Evolutionary conservation across 2,888 invertebrate genomes (phyloP).

Genomic region (Gibbula magus): DNA sequence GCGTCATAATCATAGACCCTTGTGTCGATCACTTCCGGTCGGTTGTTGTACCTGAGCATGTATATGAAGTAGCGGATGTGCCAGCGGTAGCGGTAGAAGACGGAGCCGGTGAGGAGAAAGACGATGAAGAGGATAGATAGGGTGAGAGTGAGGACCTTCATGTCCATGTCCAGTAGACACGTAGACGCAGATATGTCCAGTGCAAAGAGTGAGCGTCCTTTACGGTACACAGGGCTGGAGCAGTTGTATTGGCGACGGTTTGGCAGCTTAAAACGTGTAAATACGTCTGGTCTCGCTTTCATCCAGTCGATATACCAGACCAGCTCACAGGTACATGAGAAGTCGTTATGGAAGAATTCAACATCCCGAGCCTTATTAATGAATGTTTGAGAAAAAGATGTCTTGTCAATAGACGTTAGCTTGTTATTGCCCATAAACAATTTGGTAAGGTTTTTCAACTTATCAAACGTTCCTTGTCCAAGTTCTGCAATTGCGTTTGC

Average conservation of each 20-base stretch:
- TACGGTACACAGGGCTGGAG: not conserved
- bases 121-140: slow-evolving; percentile 34
- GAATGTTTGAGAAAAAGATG: slow-evolving; percentile 26
- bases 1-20: slow-evolving; percentile 79
- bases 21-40: not conserved
- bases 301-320: slow-evolving; percentile 45
- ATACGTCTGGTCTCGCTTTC: not conserved
- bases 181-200: slow-evolving; percentile 6
- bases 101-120: slow-evolving; percentile 5
- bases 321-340: slow-evolving; percentile 80
- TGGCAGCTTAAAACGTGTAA: not conserved
- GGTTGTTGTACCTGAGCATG: slow-evolving; percentile 48
- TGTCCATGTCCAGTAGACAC: not conserved
- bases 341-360: slow-evolving; percentile 79
- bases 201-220: not conserved
- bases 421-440: slow-evolving; percentile 25
- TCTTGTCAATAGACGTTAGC: slow-evolving; percentile 28
- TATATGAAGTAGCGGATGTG: slow-evolving; percentile 78
- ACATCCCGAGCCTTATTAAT: slow-evolving; percentile 71
- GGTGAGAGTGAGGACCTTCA: not conserved
- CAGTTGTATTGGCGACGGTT: slow-evolving; percentile 11
- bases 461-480: not conserved
- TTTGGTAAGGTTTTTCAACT: not conserved
- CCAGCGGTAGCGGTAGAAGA: slow-evolving; percentile 78
- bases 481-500: not conserved